Base-by-base conservation (phyloP, 1,140 invertebrate species). In the Diploscapter pachys region DNA sequence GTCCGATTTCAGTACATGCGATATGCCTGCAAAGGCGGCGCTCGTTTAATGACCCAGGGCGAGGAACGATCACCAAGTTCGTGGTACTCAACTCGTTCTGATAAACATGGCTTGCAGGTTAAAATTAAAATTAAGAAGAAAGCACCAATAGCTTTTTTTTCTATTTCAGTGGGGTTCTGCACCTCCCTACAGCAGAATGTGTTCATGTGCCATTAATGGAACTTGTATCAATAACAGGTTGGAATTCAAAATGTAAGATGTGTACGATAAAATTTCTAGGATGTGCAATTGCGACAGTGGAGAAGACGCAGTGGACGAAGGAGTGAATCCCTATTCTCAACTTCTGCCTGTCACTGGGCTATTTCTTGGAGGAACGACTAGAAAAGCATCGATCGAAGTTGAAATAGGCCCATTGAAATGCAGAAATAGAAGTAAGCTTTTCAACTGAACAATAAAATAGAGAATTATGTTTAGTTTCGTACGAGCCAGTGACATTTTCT, bases 261-360 rank as follows among this genome's bases (percentile, higher is more conserved):
- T 31, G 31, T 31, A 31, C 31, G 31, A 31, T 31, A 31, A 31
- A 31, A 31, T 31, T 31, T 31, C 31, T 31, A 31, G 75, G 55
- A 77, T 81, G 68, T 84, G 82, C 68, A 84, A 84, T 71, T 84
- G 82, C 74, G 82, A 84, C 61, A 83, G 81, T 56, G 82, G 82
- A 72, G 57, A 77, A 59, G 81, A 86, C 75, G 72, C 79, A 11
- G 69, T 81, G 8, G 82, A 84, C 71, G 83, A 84, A 55, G 82
- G 82, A 13, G 76, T 72, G n/a, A 84, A 84, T 69, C 71, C 77
- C 6, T 76, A 85, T 61, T 70, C 71, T 56, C 82, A 85, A 63
- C 70, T 84, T n/a, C 73, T 84, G n/a, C 83, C 83, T 9, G 74
- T 84, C n/a, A 82, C 86, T 52, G 81, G 83, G 48, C 67, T 84